phyloP scores from a whole-genome alignment of 2,113 vertebrate species.

The Mesoclemmys tuberculata region DNA sequence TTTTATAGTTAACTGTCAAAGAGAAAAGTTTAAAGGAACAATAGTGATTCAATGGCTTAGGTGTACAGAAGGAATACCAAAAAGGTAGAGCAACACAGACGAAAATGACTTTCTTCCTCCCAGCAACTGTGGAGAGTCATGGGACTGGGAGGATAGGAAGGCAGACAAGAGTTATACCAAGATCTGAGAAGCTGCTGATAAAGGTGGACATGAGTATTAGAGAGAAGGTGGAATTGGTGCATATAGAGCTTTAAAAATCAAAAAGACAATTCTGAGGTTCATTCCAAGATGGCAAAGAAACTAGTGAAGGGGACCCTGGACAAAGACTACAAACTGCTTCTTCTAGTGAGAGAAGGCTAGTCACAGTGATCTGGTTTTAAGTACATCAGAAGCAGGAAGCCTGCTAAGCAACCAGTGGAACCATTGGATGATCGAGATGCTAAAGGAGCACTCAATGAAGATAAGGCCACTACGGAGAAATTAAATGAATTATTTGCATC shows the following conservation, averaged over 20 bases:
- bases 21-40: background rate
- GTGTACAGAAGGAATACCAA: background rate
- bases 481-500: too few relatives aligned
- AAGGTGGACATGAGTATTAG: background rate
- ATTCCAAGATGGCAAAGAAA: background rate
- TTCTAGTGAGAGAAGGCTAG: rapidly evolving
- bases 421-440: too few relatives aligned
- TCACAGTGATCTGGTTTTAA: background rate
- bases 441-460: too few relatives aligned
- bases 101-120: background rate
- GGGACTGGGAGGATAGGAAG: background rate
- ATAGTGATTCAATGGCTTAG: background rate
- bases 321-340: background rate
- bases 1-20: background rate
- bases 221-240: background rate
- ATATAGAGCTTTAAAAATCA: background rate
- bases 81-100: background rate
- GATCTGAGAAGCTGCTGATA: background rate
- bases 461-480: too few relatives aligned
- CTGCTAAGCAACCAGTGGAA: too few relatives aligned
- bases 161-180: background rate
- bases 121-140: background rate
- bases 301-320: background rate
- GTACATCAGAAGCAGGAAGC: too few relatives aligned
- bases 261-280: background rate